Evolutionary conservation across 2,888 invertebrate genomes (phyloP).

Genomic region (Ypsolopha sequella): DNA sequence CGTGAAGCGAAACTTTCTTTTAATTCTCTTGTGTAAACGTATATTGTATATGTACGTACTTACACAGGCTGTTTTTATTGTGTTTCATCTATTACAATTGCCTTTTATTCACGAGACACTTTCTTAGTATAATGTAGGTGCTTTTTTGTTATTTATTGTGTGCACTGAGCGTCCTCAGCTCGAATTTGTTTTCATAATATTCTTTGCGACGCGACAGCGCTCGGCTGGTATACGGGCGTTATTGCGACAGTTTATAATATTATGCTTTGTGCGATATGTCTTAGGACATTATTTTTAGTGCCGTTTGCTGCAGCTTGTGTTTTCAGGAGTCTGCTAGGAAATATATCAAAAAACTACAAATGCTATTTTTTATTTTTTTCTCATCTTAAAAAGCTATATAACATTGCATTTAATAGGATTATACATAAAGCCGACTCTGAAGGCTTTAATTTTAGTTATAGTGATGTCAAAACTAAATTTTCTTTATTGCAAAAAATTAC

Average conservation of each 20-base stretch:
- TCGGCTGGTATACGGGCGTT: constrained; percentile 24
- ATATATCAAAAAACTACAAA: neutral
- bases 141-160: constrained; percentile 57
- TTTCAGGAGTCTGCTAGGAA: neutral
- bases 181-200: constrained; percentile 70
- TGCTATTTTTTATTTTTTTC: neutral
- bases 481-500: too few relatives aligned
- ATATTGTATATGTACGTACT: too few relatives aligned
- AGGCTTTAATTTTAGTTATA: too few relatives aligned
- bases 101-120: constrained; percentile 21
- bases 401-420: too few relatives aligned
- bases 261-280: constrained; percentile 53
- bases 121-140: constrained; percentile 27
- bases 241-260: constrained; percentile 68
- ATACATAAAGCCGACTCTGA: too few relatives aligned
- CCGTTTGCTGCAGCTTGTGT: neutral
- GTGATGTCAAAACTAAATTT: too few relatives aligned
- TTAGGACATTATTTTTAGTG: constrained; percentile 41
- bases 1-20: too few relatives aligned
- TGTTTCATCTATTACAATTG: constrained; percentile 10
- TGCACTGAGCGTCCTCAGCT: constrained; percentile 62
- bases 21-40: too few relatives aligned
- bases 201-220: constrained; percentile 37
- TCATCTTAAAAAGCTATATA: too few relatives aligned
- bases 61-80: too few relatives aligned